These are phyloP conservation scores for Gadus chalcogrammus DNA, from an alignment of 2,113 vertebrate species.

Conservation along the genomic window DNA sequence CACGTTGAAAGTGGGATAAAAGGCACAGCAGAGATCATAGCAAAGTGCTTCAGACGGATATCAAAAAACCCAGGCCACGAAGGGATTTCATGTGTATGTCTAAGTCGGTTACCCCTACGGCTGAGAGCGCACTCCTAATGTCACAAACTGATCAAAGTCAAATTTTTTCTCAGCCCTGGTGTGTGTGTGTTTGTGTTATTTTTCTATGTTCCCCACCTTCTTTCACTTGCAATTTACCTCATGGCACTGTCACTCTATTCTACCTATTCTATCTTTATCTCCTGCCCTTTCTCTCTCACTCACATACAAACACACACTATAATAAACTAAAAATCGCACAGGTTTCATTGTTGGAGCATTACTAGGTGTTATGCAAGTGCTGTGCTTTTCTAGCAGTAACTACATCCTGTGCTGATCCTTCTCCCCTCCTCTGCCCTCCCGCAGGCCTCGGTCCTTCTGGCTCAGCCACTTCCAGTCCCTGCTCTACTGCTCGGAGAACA, in stretches of 20 bases:
- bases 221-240: too few species aligned
- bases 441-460: constrained; percentile 89
- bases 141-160: constrained; percentile 47
- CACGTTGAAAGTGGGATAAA: constrained; percentile 37
- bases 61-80: constrained; percentile 44
- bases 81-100: constrained; percentile 41
- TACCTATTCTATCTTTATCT: too few species aligned
- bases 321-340: too few species aligned
- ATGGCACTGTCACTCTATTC: too few species aligned
- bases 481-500: constrained; percentile 94
- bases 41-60: constrained; percentile 39
- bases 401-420: too few species aligned
- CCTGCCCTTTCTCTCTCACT: too few species aligned
- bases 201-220: too few species aligned
- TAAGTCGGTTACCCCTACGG: constrained; percentile 35
- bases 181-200: too few species aligned
- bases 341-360: too few species aligned
- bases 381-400: too few species aligned
- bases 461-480: constrained; percentile 90
- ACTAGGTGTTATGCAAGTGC: too few species aligned
- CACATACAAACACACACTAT: too few species aligned
- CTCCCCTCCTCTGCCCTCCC: constrained; percentile 5
- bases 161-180: background rate
- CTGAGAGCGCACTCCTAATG: constrained; percentile 39
- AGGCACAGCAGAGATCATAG: constrained; percentile 48